These are phyloP conservation scores for Hippocampus mohnikei DNA, from an alignment of 2,113 vertebrate species.

Conservation along the genomic window DNA sequence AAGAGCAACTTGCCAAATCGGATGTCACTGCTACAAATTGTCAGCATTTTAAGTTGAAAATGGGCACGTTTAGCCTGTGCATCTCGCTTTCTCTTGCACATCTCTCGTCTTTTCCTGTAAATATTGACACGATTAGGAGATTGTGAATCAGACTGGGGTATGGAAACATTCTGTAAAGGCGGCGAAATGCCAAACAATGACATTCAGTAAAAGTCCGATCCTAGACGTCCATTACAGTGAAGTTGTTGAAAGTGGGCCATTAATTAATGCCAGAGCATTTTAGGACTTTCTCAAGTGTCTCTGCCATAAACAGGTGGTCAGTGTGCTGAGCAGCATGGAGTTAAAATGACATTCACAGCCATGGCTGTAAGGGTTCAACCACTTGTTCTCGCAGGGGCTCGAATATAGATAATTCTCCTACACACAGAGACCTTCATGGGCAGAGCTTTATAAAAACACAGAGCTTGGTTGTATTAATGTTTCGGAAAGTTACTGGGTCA, in stretches of 20 bases:
- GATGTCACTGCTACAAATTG: background rate
- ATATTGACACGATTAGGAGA: background rate
- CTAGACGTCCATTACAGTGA: background rate
- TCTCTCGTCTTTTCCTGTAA: background rate
- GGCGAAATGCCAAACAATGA: background rate
- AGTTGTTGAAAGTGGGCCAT: constrained; percentile 1
- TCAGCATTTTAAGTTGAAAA: background rate
- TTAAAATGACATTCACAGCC: constrained; percentile 74
- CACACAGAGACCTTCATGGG: constrained; percentile 42
- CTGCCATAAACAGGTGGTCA: constrained; percentile 74
- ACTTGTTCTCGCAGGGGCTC: constrained; percentile 69
- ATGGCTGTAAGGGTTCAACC: constrained; percentile 72
- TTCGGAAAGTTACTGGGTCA: background rate
- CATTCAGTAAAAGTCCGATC: background rate
- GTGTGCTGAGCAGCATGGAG: constrained; percentile 61
- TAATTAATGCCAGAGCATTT: constrained; percentile 19
- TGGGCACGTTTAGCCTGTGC: background rate
- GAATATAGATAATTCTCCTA: constrained; percentile 60
- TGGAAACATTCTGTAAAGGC: background rate
- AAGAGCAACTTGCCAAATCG: background rate
- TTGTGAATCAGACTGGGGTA: background rate
- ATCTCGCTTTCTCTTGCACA: background rate
- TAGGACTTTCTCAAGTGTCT: constrained; percentile 46
- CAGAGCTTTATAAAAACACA: constrained; percentile 15
- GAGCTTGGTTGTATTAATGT: background rate